Percentiles rank a stretch among this genome's conserved stretches.
Conservation (phyloP, 2,113 vertebrate genomes). For the Chitala chitala region DNA sequence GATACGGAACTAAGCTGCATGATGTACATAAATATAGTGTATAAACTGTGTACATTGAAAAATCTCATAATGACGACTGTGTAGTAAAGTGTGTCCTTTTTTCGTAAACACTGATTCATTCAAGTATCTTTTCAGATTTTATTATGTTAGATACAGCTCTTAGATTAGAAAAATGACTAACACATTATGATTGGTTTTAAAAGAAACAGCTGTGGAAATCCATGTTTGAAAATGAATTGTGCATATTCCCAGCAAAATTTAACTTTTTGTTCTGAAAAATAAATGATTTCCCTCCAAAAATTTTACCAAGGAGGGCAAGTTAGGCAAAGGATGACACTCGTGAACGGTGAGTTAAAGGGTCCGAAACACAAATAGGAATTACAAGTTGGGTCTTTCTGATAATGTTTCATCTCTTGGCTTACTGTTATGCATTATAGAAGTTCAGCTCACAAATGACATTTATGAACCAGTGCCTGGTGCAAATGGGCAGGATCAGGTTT, state of each 20-base stretch:
- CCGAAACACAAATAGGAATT: not conserved
- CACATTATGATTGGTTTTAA: too few relatives aligned
- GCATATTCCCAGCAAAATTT: not conserved
- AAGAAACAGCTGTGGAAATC: too few relatives aligned
- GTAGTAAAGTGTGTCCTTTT: too few relatives aligned
- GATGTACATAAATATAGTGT: too few relatives aligned
- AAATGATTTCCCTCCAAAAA: not conserved
- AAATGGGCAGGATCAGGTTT: slow-evolving; percentile 4
- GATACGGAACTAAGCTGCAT: too few relatives aligned
- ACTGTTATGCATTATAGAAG: slow-evolving; percentile 11
- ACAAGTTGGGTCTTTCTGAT: not conserved
- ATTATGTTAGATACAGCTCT: too few relatives aligned
- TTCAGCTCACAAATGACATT: not conserved
- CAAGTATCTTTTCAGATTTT: too few relatives aligned
- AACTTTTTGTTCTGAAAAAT: not conserved
- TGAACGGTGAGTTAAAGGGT: not conserved
- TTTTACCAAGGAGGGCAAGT: not conserved
- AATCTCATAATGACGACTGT: too few relatives aligned
- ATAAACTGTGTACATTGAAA: too few relatives aligned
- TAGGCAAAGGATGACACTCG: too few relatives aligned
- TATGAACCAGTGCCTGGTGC: not conserved
- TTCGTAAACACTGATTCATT: too few relatives aligned
- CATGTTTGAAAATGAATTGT: not conserved
- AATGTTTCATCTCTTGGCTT: not conserved
- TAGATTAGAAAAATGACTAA: too few relatives aligned